Base-by-base conservation (phyloP, 2,113 vertebrate genomes). In the Polypterus bichir region DNA sequence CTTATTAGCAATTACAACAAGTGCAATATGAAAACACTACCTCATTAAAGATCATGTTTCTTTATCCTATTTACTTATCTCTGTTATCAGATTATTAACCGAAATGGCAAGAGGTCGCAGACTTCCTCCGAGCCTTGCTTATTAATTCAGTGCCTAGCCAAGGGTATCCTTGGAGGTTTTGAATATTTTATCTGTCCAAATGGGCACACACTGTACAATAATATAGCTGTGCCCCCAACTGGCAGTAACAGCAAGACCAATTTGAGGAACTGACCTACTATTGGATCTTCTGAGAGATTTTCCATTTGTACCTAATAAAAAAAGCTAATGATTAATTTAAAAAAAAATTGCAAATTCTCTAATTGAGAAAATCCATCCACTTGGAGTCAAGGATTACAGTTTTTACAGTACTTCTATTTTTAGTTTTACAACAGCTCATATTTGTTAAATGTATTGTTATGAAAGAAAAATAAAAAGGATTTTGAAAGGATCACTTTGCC, bases 61-160 rank as follows among this genome's bases (percentile, higher is more conserved):
- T 58, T 5, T 45, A 58, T 54, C 54, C 49, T 46, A 9, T 62
- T 54, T 62, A 52, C 27, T 62, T 53, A 46, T 52, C 49, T 46
- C 45, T n/a, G 60, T 62, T 52, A 62, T 53, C 44, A 54, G 49
- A 54, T 9, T 62, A 54, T 51, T 54, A 11, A 54, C 53, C 53
- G 46, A 5, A 5, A 46, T 62, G 52, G 56, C 56, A 58, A 58
- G 3, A 58, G 56, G 56, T 7, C 56, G 46, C 56, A 58, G 60
- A 54, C 4, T 45, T 53, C 44, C 7, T 46, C 60, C 48, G n/a
- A 49, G 10, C 11, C 44, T 4, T 51, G 27, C 59, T 44, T 52
- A 9, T 61, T 52, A 45, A 61, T 61, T 54, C 49, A 46, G 27
- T 46, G 46, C 51, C 51, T 54, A 54, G 44, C 44, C 52, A 62